phyloP scores from a whole-genome alignment of 2,113 vertebrate species.

The Rallus limicola region DNA sequence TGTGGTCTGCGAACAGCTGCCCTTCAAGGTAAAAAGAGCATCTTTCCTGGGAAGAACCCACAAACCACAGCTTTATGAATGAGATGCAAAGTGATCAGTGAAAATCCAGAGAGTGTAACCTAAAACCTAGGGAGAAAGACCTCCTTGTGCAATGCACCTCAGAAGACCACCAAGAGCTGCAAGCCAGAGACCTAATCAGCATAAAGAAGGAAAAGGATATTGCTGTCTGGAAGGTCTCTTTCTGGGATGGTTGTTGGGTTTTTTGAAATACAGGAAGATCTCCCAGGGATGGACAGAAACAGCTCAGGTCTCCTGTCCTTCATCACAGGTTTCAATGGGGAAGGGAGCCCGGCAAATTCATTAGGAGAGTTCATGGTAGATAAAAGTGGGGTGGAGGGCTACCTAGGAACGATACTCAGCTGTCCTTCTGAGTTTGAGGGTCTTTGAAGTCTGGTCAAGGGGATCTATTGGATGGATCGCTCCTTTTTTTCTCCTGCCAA shows the following conservation, averaged over 20 bases:
- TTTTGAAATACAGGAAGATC: not conserved
- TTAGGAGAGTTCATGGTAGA: not conserved
- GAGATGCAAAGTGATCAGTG: not conserved
- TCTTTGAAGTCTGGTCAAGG: not conserved
- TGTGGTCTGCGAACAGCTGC: not conserved
- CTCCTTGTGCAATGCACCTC: not conserved
- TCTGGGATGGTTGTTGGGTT: not conserved
- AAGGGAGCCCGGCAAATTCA: not conserved
- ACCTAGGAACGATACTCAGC: not conserved
- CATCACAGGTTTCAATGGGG: not conserved
- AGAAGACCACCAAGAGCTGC: not conserved
- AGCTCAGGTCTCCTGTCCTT: not conserved
- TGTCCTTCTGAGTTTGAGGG: not conserved
- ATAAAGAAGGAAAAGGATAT: not conserved
- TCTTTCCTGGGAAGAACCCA: not conserved
- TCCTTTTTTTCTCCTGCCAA: not conserved
- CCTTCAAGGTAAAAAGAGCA: not conserved
- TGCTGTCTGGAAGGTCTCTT: not conserved
- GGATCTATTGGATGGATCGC: not conserved
- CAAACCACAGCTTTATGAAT: not conserved
- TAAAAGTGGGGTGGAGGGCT: rapidly evolving
- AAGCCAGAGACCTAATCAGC: rapidly evolving
- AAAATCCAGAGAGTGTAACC: not conserved
- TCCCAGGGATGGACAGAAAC: not conserved
- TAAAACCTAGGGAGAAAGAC: not conserved